phyloP scores from a whole-genome alignment of 64 coral and sea anemone genomes.

The Catalaphyllia jardinei region DNA sequence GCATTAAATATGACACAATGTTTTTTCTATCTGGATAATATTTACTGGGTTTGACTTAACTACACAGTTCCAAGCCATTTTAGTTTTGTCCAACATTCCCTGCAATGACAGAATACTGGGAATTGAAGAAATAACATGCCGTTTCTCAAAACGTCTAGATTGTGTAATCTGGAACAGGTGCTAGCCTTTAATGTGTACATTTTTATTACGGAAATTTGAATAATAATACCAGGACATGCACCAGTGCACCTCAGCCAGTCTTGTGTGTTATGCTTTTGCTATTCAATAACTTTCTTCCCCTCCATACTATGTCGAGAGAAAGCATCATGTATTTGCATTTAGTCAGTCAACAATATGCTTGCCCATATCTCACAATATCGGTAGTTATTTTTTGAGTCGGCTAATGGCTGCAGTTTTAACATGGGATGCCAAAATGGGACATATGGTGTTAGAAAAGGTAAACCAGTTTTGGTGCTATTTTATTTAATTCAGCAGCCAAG shows the following conservation, averaged over 20 bases:
- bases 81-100: neutral
- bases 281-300: slow-evolving; percentile 9
- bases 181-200: slow-evolving; percentile 10
- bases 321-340: slow-evolving; percentile 5
- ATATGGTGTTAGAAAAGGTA: slow-evolving; percentile 31
- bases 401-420: slow-evolving; percentile 12
- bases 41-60: neutral
- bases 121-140: slow-evolving; percentile 13
- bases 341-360: neutral
- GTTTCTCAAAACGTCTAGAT: slow-evolving; percentile 9
- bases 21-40: neutral
- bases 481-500: neutral
- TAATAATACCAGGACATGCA: slow-evolving; percentile 4
- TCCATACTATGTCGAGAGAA: neutral
- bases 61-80: neutral
- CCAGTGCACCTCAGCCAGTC: neutral
- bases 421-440: slow-evolving; percentile 40
- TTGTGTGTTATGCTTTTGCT: neutral
- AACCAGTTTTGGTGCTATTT: slow-evolving; percentile 15
- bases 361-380: neutral
- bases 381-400: neutral
- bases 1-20: neutral
- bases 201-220: slow-evolving; percentile 44
- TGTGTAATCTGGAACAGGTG: slow-evolving; percentile 18
- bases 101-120: neutral